Evolutionary conservation across 2,888 invertebrate genomes (phyloP).

Genomic region (Ypsolopha sequella): DNA sequence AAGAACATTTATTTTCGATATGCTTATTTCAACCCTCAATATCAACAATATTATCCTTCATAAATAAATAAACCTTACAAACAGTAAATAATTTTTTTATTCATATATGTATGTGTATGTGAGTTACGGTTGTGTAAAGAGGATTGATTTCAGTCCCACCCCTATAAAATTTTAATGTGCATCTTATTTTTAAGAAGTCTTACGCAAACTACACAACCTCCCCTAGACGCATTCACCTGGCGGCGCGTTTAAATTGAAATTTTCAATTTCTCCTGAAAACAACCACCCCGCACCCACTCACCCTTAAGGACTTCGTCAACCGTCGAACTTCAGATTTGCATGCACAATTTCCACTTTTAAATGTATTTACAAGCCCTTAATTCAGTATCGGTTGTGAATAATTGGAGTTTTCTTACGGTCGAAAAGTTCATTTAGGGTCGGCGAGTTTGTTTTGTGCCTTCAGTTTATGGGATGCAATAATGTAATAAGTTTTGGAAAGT

Average conservation of each 20-base stretch:
- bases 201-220: conserved; percentile 11
- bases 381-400: conserved; percentile 8
- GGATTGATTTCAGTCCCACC: neutral
- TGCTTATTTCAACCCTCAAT: no score
- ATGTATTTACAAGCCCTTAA: conserved; percentile 18
- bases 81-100: no score
- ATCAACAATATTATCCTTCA: no score
- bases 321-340: conserved; percentile 39
- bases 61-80: no score
- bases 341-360: conserved; percentile 36
- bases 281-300: conserved; percentile 24
- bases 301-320: conserved; percentile 23
- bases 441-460: neutral
- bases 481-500: neutral
- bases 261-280: conserved; percentile 55
- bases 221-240: conserved; percentile 35
- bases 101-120: no score
- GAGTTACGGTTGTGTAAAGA: no score
- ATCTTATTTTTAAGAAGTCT: conserved; percentile 14
- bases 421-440: conserved; percentile 1
- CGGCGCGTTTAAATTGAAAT: conserved; percentile 61
- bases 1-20: no score
- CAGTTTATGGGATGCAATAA: neutral
- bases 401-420: conserved; percentile 3
- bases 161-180: neutral